These are phyloP conservation scores for Dinocampus coccinellae DNA, from an alignment of 2,888 invertebrate species.

Conservation along the genomic window DNA sequence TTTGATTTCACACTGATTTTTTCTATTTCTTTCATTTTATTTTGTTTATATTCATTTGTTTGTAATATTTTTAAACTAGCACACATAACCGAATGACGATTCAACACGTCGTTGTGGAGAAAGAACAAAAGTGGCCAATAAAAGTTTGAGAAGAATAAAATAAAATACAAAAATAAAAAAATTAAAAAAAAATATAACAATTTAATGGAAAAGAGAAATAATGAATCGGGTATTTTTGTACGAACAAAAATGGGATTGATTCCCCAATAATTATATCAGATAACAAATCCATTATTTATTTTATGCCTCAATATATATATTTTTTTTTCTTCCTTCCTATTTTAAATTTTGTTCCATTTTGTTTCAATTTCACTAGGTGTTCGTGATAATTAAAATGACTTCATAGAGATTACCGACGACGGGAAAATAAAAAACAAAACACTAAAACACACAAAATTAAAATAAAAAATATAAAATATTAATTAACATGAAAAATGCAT, in stretches of 20 bases:
- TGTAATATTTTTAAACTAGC: background rate
- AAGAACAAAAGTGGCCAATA: background rate
- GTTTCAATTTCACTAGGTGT: background rate
- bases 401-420: too few species aligned
- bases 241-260: conserved; percentile 1
- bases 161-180: background rate
- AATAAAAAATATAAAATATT: background rate
- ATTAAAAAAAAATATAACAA: background rate
- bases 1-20: background rate
- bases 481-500: background rate
- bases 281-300: background rate
- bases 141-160: background rate
- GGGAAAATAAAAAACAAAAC: background rate
- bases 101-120: background rate
- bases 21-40: background rate
- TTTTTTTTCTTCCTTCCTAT: background rate
- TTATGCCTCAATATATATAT: background rate
- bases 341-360: background rate
- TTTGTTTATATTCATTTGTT: background rate
- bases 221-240: conserved; percentile 4
- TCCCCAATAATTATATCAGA: background rate
- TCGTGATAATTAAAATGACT: background rate
- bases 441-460: background rate
- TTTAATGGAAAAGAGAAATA: background rate
- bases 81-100: background rate